A percentile compares a stretch with the other conserved stretches of the same genome.
phyloP scores from a whole-genome alignment of 2,888 invertebrate species.

The Stenoptilia bipunctidactyla region DNA sequence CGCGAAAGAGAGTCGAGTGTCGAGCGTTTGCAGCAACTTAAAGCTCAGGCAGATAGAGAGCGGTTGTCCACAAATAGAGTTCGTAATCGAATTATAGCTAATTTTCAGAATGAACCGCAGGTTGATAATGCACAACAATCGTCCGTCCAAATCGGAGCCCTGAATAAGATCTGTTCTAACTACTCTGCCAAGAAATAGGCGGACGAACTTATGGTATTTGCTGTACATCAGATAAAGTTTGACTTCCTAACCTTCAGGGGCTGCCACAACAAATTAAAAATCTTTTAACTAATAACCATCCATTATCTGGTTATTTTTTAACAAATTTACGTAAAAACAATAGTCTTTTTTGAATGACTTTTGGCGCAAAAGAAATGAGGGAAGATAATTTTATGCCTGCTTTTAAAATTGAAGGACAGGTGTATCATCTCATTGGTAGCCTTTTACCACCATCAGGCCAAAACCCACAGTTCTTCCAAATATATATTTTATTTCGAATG shows the following conservation, averaged over 20 bases:
- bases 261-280: slow-evolving; percentile 11
- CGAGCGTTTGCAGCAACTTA: too few relatives aligned
- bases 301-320: slow-evolving; percentile 12
- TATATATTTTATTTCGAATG: slow-evolving; percentile 8
- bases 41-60: too few relatives aligned
- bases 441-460: slow-evolving; percentile 16
- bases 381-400: slow-evolving; percentile 18
- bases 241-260: slow-evolving; percentile 7
- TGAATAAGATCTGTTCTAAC: slow-evolving; percentile 1
- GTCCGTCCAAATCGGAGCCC: too few relatives aligned
- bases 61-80: too few relatives aligned
- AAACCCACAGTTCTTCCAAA: slow-evolving; percentile 21
- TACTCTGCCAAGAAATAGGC: slow-evolving; percentile 8
- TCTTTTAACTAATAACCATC: slow-evolving; percentile 12
- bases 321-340: slow-evolving; percentile 12
- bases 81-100: too few relatives aligned
- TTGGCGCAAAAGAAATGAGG: slow-evolving; percentile 19
- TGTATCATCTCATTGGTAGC: slow-evolving; percentile 17
- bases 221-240: slow-evolving; percentile 6
- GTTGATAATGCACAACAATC: too few relatives aligned
- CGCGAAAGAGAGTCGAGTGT: too few relatives aligned
- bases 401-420: slow-evolving; percentile 18
- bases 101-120: too few relatives aligned
- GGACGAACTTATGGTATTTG: slow-evolving; percentile 8
- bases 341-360: slow-evolving; percentile 20